These are phyloP conservation scores for Ochotona curzoniae DNA, from an alignment of 2,113 vertebrate species.

Conservation along the genomic window DNA sequence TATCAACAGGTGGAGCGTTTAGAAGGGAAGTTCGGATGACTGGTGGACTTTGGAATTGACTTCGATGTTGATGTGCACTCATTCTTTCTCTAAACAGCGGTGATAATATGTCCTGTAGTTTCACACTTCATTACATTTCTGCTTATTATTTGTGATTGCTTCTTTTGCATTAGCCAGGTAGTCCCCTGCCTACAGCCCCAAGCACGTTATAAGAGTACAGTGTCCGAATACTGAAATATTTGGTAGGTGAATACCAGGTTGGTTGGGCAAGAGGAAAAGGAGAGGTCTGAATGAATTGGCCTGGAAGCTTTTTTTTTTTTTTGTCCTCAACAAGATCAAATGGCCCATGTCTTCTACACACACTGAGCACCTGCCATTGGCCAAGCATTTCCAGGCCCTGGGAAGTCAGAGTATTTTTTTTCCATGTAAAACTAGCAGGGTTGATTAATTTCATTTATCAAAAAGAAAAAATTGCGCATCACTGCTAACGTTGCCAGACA, in stretches of 20 bases:
- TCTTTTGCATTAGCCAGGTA: neutral
- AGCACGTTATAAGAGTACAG: neutral
- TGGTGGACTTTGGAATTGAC: slow-evolving; percentile 70
- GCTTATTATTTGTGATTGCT: neutral
- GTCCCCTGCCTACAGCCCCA: neutral
- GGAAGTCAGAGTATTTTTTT: neutral
- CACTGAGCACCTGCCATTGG: slow-evolving; percentile 2
- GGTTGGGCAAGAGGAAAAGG: neutral
- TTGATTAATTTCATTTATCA: neutral
- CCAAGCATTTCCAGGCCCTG: slow-evolving; percentile 7
- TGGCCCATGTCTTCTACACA: slow-evolving; percentile 48
- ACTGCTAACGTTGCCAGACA: slow-evolving; percentile 13
- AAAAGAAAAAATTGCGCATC: neutral
- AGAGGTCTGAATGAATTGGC: neutral
- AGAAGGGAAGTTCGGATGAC: neutral
- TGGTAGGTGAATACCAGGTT: neutral
- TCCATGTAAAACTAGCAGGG: neutral
- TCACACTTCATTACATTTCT: slow-evolving; percentile 32
- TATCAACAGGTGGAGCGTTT: slow-evolving; percentile 52
- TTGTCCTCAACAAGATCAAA: neutral
- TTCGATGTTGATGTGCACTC: slow-evolving; percentile 33
- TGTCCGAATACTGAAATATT: neutral
- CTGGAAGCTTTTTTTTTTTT: neutral
- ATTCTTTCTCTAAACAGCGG: slow-evolving; percentile 29
- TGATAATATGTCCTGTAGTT: slow-evolving; percentile 25